Evolutionary conservation across 2,113 vertebrate species (phyloP), one percentile per base, ranked within the genome.

Genomic region (Sander lucioperca): DNA sequence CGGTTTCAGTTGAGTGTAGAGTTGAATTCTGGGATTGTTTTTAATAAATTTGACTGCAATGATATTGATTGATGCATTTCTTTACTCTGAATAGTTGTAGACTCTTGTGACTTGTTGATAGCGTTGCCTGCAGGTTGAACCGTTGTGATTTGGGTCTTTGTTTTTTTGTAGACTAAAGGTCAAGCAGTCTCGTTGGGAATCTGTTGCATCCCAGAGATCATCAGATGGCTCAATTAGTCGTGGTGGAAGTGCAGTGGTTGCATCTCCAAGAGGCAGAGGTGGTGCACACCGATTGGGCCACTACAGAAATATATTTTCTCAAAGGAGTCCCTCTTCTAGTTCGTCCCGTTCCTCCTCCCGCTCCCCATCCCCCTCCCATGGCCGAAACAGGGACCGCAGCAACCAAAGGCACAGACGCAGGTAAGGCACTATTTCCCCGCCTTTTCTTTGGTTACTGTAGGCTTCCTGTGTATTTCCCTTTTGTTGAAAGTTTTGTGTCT

Each of bases 221-320:
- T 77, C 91, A n/a, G 95, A 96, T 15, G 74, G 74, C 74, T 89
- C 85, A 25, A 0, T 87, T 2, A 84, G 91, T 21, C 91, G 94
- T n/a, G 93, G 93, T 50, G 95, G 94, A 56, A 94, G 89, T 73
- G 67, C 93, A 83, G 53, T n/a, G 5, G 88, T 71, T 62, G 45
- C 63, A 45, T 65, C 88, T 45, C 73, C 86, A 13, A 92, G 95
- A 70, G 92, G 94, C 65, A 90, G 94, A 3, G 94, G 86, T 9
- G 69, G 21, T 14, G 96, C 89, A 78, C 94, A 89, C 90, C 95
- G 97, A 80, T 92, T 97, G 45, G 97, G 97, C 21, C 94, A 97
- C 78, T 96, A 96, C 83, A 95, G 97, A 57, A 98, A 98, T 53
- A 96, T 98, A 45, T 98, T 98, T 92, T 97, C 96, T 85, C 96